Evolutionary conservation across 2,797 vertebrate species (phyloP).

Genomic region (Chaetodon trifasciatus): DNA sequence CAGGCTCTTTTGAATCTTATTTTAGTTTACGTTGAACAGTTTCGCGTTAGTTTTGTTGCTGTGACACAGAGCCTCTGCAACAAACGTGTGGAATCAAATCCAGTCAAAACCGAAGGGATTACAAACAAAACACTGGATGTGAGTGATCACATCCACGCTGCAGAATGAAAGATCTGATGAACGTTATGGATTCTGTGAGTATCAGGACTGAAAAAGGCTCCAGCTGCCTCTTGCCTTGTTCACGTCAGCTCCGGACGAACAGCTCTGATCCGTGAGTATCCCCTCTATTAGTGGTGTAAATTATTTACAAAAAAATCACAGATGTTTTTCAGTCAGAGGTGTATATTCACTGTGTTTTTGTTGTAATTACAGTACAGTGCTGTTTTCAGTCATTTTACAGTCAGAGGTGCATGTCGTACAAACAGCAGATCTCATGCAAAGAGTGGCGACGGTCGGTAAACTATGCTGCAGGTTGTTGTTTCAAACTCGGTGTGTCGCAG

Average conservation of each 20-base stretch:
- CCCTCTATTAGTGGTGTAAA: conserved; percentile 23
- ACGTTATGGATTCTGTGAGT: not conserved
- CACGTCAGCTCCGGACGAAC: not conserved
- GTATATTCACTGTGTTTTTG: conserved; percentile 53
- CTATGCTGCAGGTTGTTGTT: conserved; percentile 25
- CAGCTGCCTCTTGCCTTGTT: not conserved
- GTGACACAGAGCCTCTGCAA: not conserved
- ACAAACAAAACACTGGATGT: conserved; percentile 8
- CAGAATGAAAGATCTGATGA: conserved; percentile 6
- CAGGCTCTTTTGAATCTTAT: not conserved
- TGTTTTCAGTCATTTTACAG: conserved; percentile 62
- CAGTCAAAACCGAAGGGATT: not conserved
- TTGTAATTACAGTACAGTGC: conserved; percentile 71
- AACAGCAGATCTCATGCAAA: conserved; percentile 74
- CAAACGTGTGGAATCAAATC: not conserved
- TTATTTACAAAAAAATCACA: conserved; percentile 78
- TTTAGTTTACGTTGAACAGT: not conserved
- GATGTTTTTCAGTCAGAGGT: conserved; percentile 60
- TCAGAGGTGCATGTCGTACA: conserved; percentile 60
- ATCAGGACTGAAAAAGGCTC: conserved; percentile 6
- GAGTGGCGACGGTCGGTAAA: conserved; percentile 63
- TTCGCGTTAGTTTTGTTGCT: not conserved
- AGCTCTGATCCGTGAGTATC: conserved; percentile 75
- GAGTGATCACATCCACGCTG: conserved; percentile 14
- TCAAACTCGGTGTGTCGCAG: conserved; percentile 10